phyloP scores from a whole-genome alignment of 1,140 invertebrate genomes.

The Prorops nasuta region DNA sequence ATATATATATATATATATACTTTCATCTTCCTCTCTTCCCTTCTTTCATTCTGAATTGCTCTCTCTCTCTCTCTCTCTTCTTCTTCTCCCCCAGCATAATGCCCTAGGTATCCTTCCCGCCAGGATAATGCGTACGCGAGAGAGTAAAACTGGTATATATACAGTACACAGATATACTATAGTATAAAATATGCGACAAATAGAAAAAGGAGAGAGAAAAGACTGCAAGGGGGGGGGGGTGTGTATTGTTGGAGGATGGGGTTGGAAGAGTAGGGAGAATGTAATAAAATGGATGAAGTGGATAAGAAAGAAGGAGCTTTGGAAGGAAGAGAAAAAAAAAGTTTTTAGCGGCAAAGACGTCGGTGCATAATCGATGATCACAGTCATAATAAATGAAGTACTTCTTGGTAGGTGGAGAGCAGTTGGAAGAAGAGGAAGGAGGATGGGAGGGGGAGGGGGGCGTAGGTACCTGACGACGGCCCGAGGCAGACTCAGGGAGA shows the following conservation, averaged over 20 bases:
- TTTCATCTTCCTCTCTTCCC: too few relatives aligned
- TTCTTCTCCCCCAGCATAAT: too few relatives aligned
- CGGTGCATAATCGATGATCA: constrained; percentile 56
- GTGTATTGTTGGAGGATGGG: constrained; percentile 7
- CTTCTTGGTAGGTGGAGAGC: constrained; percentile 38
- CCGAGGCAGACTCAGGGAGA: constrained; percentile 46
- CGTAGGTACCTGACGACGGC: constrained; percentile 52
- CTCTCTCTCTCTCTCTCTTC: too few relatives aligned
- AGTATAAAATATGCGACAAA: constrained; percentile 12
- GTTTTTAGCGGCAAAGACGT: constrained; percentile 28
- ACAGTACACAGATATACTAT: too few relatives aligned
- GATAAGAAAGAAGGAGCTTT: constrained; percentile 19
- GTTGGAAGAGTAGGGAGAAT: constrained; percentile 24
- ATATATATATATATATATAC: too few relatives aligned
- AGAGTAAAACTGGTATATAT: background rate
- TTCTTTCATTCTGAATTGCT: too few relatives aligned
- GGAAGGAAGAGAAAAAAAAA: constrained; percentile 14
- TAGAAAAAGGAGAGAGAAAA: background rate
- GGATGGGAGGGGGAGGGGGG: constrained; percentile 35
- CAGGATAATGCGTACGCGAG: constrained; percentile 17
- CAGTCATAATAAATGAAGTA: constrained; percentile 57
- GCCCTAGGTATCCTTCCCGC: constrained; percentile 11
- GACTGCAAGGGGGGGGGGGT: background rate
- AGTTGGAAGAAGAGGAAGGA: constrained; percentile 1
- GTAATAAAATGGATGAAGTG: constrained; percentile 12